Evolutionary conservation across 1,140 invertebrate species (phyloP), one percentile per base, ranked within the genome.

Genomic region (Aleiodes sp.): DNA sequence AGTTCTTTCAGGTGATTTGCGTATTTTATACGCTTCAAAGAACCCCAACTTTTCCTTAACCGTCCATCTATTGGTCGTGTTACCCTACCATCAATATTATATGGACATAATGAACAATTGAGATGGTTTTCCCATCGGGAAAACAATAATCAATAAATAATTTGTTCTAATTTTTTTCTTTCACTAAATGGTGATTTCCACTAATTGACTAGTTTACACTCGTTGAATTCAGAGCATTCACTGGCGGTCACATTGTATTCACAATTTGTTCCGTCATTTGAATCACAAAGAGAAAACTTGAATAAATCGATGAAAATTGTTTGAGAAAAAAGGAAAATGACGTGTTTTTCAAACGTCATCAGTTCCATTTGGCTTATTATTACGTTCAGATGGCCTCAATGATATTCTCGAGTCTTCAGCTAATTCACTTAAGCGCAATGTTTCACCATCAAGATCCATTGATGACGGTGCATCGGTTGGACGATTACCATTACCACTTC

Each of bases 401-500:
- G 74, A 57, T 4, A 64, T 19, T 33, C 73, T 75, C 10, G 82
- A 83, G 0, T 74, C 43, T 14, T 76, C 68, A 0, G 77, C 76
- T 7, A 83, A 41, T 19, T 82, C 81, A 1, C 73, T 65, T 0
- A 84, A 57, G 4, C 83, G 60, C 8, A 82, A 63, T 4, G 71
- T 70, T 21, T 84, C 82, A 0, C 72, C 72, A 19, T 82, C 79
- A 0, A 66, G n/a, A 8, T 76, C 75, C 31, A 74, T 57, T 2
- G 67, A 71, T 1, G 70, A 64, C 0, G 60, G 28, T 31, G 59
- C 33, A 6, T 73, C 70, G 8, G 63, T 26, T 64, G 57, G 0
- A 52, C 70, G 29, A 67, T 74, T 75, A 9, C 80, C 82, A 68
- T 87, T 87, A 2, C 84, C 84, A 26, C 86, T 87, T 29, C 87